These are phyloP conservation scores for Polietes domitor DNA, from an alignment of 2,888 invertebrate species.

Conservation along the genomic window DNA sequence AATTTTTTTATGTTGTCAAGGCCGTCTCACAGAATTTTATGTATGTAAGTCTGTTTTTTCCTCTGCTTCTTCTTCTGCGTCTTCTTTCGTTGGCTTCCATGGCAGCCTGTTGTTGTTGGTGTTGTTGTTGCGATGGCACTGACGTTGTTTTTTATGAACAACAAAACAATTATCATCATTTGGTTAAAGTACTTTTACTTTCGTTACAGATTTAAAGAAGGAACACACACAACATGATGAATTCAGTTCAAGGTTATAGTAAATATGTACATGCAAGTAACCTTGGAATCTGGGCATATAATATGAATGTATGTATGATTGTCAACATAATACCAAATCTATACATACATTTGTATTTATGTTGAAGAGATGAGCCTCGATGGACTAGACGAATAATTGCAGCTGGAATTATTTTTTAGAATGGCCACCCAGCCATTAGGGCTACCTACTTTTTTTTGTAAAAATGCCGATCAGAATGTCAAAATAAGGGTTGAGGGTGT, in stretches of 20 bases:
- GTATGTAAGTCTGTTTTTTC: conserved; percentile 50
- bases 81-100: conserved; percentile 69
- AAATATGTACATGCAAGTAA: not conserved
- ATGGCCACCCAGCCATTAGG: too few species aligned
- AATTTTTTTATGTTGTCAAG: conserved; percentile 79
- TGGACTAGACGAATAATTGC: too few species aligned
- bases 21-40: conserved; percentile 78
- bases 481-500: too few species aligned
- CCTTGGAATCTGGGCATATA: not conserved
- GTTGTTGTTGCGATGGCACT: conserved; percentile 19
- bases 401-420: too few species aligned
- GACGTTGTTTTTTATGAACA: conserved; percentile 30
- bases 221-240: not conserved
- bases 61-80: too few species aligned
- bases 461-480: too few species aligned
- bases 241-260: conserved; percentile 48
- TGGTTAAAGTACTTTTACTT: conserved; percentile 57
- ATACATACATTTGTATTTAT: too few species aligned
- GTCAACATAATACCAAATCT: too few species aligned
- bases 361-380: too few species aligned
- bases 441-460: too few species aligned
- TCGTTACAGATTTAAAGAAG: conserved; percentile 41
- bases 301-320: too few species aligned
- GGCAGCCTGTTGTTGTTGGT: conserved; percentile 32
- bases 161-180: conserved; percentile 20